Evolutionary conservation across 2,113 vertebrate genomes (phyloP), one percentile per base, ranked within the genome.

Genomic region (Oophaga pumilio): DNA sequence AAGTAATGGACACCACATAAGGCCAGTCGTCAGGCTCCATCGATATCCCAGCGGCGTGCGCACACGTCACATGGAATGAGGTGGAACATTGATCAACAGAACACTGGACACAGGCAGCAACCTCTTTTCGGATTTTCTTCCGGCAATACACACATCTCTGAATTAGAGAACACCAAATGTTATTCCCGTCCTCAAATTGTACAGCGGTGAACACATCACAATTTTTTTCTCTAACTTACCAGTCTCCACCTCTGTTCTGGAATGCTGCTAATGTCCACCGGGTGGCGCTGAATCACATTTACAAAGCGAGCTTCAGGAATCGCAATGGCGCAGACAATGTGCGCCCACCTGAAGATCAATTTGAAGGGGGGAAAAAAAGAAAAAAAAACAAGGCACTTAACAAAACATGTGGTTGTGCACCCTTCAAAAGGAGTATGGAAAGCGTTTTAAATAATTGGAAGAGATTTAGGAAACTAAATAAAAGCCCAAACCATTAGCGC

Each of bases 11-110:
- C 81, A 99, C 97, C 0, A 97, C 95, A 0, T 98, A 99, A 24
- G 98, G 98, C 97, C 97, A 99, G 91, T 99, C 98, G 0, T 98
- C 98, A 0, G 97, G 98, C 83, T 94, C 96, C 95, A 99, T 96
- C 89, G 95, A 92, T 3, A 99, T 97, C 0, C 97, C 97, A 0
- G 97, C 98, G 0, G 97, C 96, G 13, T 97, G 97, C 0, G 97
- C 98, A 0, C 98, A 99, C 86, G 98, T 99, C 81, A 98, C 98
- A 0, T 99, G 98, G 94, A 99, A 99, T 66, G 98, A 99, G 0
- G 97, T 99, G 92, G 98, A 97, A 83, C 98, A 99, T 90, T 96
- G 96, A 89, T 98, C 96, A 0, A 91, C 92, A 0, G 98, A 98
- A 89, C 98, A 99, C 91, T 99, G 98, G 90, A 99, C 95, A 89